Base-by-base conservation (phyloP, 2,888 invertebrate species). In the Ectemnius continuus region DNA sequence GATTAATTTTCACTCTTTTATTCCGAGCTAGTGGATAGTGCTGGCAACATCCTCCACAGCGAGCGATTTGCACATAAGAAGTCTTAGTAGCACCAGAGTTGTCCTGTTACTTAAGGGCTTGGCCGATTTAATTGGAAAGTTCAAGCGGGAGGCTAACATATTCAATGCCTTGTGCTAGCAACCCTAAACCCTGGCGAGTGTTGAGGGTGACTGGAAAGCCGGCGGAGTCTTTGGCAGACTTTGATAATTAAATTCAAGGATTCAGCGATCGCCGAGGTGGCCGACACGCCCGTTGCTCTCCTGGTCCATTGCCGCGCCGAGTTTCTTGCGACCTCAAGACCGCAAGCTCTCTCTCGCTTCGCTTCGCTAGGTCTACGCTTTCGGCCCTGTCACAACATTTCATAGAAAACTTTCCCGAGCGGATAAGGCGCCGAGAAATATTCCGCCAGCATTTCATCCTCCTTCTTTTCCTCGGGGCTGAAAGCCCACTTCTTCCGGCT, bases 301-400 rank as follows among this genome's bases (percentile, higher is more conserved):
- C 16, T 4, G 23, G 23, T 23, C 23, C 23, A 23, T 23, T 23
- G 23, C 23, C 23, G 2, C 23, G 23, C 23, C 11, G 76, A 78
- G 76, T 81, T 85, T 82, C 81, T 82, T 83, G 63, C 69, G 69
- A 71, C 63, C 62, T 65, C 61, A 61, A 11, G 68, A 26, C 8
- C 18, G 64, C 62, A 78, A 80, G 76, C 36, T 81, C 81, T 52
- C 81, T 52, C 57, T 52, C 26, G 36, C 18, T 11, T 46, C 56
- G 63, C 72, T 69, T 56, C 65, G 70, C 47, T 58, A 52, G 65
- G 28, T 76, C 63, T 59, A 64, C 60, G 58, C 56, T 87, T 84
- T 80, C 82, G 80, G 80, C 78, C 80, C 81, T 83, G 84, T 85
- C 84, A 83, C 81, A 82, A 82, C 84, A 82, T 86, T 86, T 86